Conservation (phyloP, 2,797 vertebrate species). For the Semotilus atromaculatus region DNA sequence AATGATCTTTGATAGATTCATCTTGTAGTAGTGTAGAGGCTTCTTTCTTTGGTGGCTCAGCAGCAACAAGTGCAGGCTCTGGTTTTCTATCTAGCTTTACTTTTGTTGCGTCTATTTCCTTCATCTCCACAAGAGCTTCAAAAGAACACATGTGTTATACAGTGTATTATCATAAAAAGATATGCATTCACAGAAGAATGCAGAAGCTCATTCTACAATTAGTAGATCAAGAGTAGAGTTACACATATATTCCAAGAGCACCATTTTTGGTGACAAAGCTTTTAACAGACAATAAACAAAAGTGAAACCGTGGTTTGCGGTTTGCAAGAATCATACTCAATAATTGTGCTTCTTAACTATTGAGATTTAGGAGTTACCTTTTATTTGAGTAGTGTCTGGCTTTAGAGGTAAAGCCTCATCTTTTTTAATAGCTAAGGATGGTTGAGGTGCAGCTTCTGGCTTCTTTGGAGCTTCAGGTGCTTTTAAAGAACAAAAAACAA, state of each 20-base stretch:
- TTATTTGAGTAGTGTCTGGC: conserved; percentile 55
- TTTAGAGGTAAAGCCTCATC: conserved; percentile 58
- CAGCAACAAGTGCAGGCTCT: conserved; percentile 34
- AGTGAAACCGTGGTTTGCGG: not conserved
- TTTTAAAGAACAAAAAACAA: conserved; percentile 75
- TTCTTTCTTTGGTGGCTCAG: conserved; percentile 52
- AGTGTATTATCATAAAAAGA: conserved; percentile 31
- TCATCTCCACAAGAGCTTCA: conserved; percentile 76
- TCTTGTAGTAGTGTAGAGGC: not conserved
- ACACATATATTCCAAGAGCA: conserved; percentile 44
- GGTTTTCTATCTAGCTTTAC: conserved; percentile 42
- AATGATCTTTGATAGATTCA: conserved; percentile 26
- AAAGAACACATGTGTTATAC: conserved; percentile 64
- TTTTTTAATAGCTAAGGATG: conserved; percentile 67
- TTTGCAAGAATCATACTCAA: conserved; percentile 1
- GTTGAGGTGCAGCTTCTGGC: conserved; percentile 63
- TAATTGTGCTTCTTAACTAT: not conserved
- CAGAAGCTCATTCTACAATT: conserved; percentile 31
- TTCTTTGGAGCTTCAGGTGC: conserved; percentile 71
- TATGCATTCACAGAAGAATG: conserved; percentile 67
- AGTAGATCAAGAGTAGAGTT: conserved; percentile 44
- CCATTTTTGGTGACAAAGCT: not conserved
- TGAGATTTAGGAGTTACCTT: conserved; percentile 61
- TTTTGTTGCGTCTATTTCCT: conserved; percentile 65
- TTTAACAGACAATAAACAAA: conserved; percentile 15